phyloP scores from a whole-genome alignment of 2,113 vertebrate genomes.

The Oryctolagus cuniculus region mOryCun1.1 NC_091453.1:21529501-21530000 shows the following conservation, averaged over 20 bases:
- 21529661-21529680: slow-evolving; percentile 65
- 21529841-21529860: too few relatives aligned
- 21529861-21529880: too few relatives aligned
- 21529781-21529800: slow-evolving; percentile 7
- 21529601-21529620: slow-evolving; percentile 30
- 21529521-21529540: slow-evolving; percentile 17
- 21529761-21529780: slow-evolving; percentile 6
- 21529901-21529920: too few relatives aligned
- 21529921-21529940: too few relatives aligned
- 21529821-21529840: too few relatives aligned
- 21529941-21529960: too few relatives aligned
- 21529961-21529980: too few relatives aligned
- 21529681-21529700: slow-evolving; percentile 71
- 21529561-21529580: slow-evolving; percentile 32
- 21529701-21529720: slow-evolving; percentile 74
- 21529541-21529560: not conserved
- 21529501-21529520: slow-evolving; percentile 25
- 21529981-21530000: too few relatives aligned
- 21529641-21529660: slow-evolving; percentile 57
- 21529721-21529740: slow-evolving; percentile 42
- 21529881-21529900: too few relatives aligned
- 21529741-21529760: slow-evolving; percentile 26
- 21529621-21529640: slow-evolving; percentile 42
- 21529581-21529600: slow-evolving; percentile 27
- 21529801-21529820: slow-evolving; percentile 24